Evolutionary conservation across 2,797 vertebrate genomes (phyloP), one percentile per base, ranked within the genome.

Genomic region (Xenops minutus): DNA sequence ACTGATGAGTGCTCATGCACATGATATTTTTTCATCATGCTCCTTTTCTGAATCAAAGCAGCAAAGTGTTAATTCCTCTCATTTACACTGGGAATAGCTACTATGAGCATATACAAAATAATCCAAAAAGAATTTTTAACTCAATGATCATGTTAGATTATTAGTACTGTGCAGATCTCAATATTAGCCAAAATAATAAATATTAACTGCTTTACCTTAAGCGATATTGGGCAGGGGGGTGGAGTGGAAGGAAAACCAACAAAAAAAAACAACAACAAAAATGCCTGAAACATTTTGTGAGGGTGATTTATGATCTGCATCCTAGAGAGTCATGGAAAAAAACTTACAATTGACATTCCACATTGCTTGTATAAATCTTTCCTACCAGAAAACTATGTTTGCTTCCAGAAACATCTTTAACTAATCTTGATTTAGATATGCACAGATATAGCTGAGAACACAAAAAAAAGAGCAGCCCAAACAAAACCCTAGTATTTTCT

Each of bases 261-360:
- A 16, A 14, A 34, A 17, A 34, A 17, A 26, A 18, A 37, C 18
- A 10, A 22, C 21, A 22, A 21, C 8, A 26, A 61, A 32, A 30
- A 36, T 12, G 23, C 41, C 23, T 21, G 19, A 89, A 79, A 2
- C 3, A 43, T 55, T 52, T 59, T 73, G n/a, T 59, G 34, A 81
- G 24, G 20, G 8, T 83, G 52, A 94, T 91, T 91, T 85, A 91
- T 68, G 18, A 83, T 46, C 77, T 87, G 59, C 52, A 76, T 52
- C 63, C 73, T 56, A 48, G 23, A 75, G 2, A 84, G 55, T 39
- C 48, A 76, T 0, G 3, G 44, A 76, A 85, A 76, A 88, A 89
- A 59, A 14, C 15, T 52, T 94, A 24, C 62, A 92, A 18, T 0
- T 63, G 71, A 71, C 52, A 87, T 82, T 94, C 41, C 74, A 82